A percentile compares a stretch with the other conserved stretches of the same genome.
Conservation (phyloP, 2,888 invertebrate genomes). For the Ctena decussata region DNA sequence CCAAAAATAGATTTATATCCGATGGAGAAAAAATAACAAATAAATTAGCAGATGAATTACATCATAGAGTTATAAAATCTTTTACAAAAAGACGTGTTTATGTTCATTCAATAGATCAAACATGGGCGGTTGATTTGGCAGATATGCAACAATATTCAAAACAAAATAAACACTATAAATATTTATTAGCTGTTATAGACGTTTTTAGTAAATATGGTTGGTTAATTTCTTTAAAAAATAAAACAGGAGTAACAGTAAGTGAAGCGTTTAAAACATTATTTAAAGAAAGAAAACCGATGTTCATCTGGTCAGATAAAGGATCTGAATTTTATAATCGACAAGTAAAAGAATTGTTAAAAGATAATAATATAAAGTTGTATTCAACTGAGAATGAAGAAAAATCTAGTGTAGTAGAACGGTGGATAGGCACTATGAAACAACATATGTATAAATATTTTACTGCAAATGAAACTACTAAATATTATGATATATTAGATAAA, state of each 20-base stretch:
- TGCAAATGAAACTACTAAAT: not conserved
- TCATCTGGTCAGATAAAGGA: conserved; percentile 35
- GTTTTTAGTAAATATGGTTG: conserved; percentile 46
- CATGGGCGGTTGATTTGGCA: conserved; percentile 50
- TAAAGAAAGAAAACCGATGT: conserved; percentile 3
- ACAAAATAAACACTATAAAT: conserved; percentile 27
- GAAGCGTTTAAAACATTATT: conserved; percentile 26
- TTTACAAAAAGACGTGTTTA: conserved; percentile 13
- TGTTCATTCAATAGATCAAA: conserved; percentile 42
- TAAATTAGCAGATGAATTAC: conserved; percentile 23
- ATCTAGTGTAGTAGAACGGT: conserved; percentile 29
- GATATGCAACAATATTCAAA: conserved; percentile 36
- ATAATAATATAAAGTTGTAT: conserved; percentile 27
- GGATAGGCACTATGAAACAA: conserved; percentile 32
- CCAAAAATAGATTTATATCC: too few species aligned
- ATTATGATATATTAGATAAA: conserved; percentile 8
- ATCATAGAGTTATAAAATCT: conserved; percentile 1
- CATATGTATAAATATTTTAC: conserved; percentile 25
- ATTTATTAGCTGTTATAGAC: conserved; percentile 42
- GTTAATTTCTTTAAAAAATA: conserved; percentile 48
- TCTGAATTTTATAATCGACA: conserved; percentile 35
- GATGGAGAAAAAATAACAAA: too few species aligned
- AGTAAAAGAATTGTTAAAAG: conserved; percentile 4
- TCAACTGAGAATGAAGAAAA: conserved; percentile 51
- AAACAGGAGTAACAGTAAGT: conserved; percentile 38